Conservation (phyloP, 2,888 invertebrate species). For the Leucoma salicis region DNA sequence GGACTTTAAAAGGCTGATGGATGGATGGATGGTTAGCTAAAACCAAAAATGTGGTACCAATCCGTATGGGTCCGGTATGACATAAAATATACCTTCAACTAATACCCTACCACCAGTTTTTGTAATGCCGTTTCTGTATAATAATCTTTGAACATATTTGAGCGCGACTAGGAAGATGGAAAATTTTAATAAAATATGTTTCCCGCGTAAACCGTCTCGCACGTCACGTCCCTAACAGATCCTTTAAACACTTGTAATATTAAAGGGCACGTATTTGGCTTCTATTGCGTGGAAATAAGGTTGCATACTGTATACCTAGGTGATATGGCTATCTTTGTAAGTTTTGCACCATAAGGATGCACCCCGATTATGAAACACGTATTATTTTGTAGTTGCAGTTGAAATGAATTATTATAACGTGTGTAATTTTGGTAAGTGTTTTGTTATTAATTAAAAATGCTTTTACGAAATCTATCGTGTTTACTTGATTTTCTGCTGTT, state of each 20-base stretch:
- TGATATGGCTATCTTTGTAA: conserved; percentile 6
- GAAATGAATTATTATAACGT: conserved; percentile 46
- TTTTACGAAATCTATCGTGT: too few relatives aligned
- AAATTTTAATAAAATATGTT: conserved; percentile 74
- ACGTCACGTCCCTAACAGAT: conserved; percentile 59
- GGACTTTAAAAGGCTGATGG: too few relatives aligned
- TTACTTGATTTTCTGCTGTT: too few relatives aligned
- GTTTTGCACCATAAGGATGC: conserved; percentile 52
- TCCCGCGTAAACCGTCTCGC: conserved; percentile 55
- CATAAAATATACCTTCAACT: too few relatives aligned
- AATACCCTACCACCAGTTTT: too few relatives aligned
- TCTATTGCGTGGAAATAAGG: conserved; percentile 19
- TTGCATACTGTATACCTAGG: conserved; percentile 7
- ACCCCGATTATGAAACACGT: conserved; percentile 57
- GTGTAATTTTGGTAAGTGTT: conserved; percentile 26
- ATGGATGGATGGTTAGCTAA: too few relatives aligned
- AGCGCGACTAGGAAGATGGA: conserved; percentile 58
- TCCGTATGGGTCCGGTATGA: too few relatives aligned
- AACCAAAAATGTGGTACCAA: too few relatives aligned
- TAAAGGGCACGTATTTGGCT: conserved; percentile 8
- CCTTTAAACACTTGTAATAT: conserved; percentile 51
- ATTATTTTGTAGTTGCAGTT: conserved; percentile 41
- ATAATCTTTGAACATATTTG: conserved; percentile 46
- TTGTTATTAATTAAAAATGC: too few relatives aligned
- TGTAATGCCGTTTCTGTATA: too few relatives aligned